A percentile compares a stretch with the other conserved stretches of the same genome.
Evolutionary conservation across 1,140 invertebrate genomes (phyloP).

Genomic region (Drosophila nannoptera): DNA sequence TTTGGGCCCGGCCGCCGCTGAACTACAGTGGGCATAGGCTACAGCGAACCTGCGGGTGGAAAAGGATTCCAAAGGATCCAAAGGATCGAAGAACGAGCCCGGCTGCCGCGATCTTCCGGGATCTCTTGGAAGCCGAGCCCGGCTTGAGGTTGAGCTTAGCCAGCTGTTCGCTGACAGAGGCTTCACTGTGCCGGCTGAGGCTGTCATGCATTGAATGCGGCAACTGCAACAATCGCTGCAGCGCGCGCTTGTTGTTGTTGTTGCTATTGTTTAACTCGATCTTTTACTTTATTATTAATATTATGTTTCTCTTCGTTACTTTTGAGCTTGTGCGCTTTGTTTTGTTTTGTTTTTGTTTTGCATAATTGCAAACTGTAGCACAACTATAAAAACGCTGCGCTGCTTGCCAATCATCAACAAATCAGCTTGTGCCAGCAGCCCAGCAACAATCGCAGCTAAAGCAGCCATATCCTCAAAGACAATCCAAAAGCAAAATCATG

Average conservation of each 20-base stretch:
- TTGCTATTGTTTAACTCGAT: conserved; percentile 24
- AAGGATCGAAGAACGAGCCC: no score
- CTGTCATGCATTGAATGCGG: conserved; percentile 61
- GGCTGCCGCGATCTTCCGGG: no score
- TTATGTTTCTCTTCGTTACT: background rate
- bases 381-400: conserved; percentile 61
- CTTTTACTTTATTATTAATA: conserved; percentile 24
- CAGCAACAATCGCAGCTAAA: conserved; percentile 24
- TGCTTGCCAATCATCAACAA: conserved; percentile 50
- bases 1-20: conserved; percentile 28
- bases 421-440: conserved; percentile 32
- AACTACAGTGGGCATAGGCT: background rate
- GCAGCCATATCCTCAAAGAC: background rate
- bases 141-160: no score
- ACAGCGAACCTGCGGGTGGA: background rate
- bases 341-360: conserved; percentile 49
- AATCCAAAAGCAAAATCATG: conserved; percentile 36
- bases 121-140: no score
- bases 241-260: conserved; percentile 21
- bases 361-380: conserved; percentile 74
- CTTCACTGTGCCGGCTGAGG: conserved; percentile 16
- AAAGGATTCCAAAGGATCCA: background rate
- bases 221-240: conserved; percentile 53
- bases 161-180: background rate
- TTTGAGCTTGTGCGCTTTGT: no score